Percentiles rank a stretch among this genome's conserved stretches.
phyloP scores from a whole-genome alignment of 2,888 invertebrate species.

The Nemoura dubitans region DNA sequence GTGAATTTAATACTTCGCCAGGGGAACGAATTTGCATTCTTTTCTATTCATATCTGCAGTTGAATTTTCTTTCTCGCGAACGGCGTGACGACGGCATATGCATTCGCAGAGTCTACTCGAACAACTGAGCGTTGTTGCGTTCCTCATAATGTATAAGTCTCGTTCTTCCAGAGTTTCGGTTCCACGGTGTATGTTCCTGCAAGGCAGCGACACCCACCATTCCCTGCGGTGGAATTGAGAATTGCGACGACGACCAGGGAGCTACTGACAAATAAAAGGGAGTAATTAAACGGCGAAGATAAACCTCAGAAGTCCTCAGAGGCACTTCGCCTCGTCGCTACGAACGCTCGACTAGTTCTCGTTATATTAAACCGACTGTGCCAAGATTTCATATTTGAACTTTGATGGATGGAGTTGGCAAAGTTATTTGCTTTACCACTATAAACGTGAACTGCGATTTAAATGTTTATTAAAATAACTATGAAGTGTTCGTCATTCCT shows the following conservation, averaged over 20 bases:
- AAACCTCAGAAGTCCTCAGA: neutral
- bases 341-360: neutral
- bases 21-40: neutral
- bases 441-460: neutral
- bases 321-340: neutral
- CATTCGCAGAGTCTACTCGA: too few species aligned
- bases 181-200: neutral
- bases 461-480: neutral
- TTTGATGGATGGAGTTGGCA: neutral
- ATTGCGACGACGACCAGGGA: neutral
- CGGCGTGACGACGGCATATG: too few species aligned
- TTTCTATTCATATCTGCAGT: neutral
- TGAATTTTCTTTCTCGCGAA: neutral
- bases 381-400: neutral
- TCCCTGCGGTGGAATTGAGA: neutral
- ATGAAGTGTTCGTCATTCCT: neutral
- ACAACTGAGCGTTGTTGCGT: too few species aligned
- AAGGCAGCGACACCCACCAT: neutral
- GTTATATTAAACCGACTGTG: neutral
- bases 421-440: neutral
- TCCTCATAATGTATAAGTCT: neutral
- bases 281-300: neutral
- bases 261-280: neutral
- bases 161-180: neutral
- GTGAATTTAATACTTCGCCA: neutral